Evolutionary conservation across 1,140 invertebrate genomes (phyloP).

Genomic region (Liolophura sinensis): DNA sequence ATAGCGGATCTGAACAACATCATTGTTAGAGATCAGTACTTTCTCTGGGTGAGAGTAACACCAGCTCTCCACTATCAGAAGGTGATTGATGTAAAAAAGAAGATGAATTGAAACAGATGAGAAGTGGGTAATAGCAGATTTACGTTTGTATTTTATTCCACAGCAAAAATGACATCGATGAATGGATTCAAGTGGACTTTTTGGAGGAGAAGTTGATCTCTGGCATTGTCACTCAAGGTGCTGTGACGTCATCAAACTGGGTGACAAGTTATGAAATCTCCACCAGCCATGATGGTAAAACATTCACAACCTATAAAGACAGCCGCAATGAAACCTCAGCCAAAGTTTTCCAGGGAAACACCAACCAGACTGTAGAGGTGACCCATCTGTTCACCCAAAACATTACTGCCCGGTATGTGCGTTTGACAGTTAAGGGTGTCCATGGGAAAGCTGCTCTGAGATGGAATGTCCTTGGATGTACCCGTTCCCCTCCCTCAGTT

Average conservation of each 20-base stretch:
- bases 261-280: conserved; percentile 47
- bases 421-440: conserved; percentile 20
- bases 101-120: too few species aligned
- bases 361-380: conserved; percentile 21
- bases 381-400: conserved; percentile 33
- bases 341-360: conserved; percentile 29
- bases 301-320: conserved; percentile 28
- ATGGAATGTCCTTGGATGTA: too few species aligned
- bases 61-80: too few species aligned
- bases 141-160: background rate
- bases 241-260: conserved; percentile 36
- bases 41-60: too few species aligned
- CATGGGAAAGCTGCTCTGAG: conserved; percentile 5
- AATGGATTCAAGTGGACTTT: conserved; percentile 50
- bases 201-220: conserved; percentile 49
- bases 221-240: conserved; percentile 46
- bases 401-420: conserved; percentile 30
- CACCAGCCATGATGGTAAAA: conserved; percentile 46
- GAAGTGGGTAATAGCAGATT: too few species aligned
- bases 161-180: conserved; percentile 25
- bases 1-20: too few species aligned
- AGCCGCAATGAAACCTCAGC: conserved; percentile 16
- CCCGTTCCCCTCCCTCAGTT: too few species aligned
- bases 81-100: too few species aligned
- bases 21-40: too few species aligned